phyloP scores from a whole-genome alignment of 2,113 vertebrate genomes.

The Elaphurus davidianus region DNA sequence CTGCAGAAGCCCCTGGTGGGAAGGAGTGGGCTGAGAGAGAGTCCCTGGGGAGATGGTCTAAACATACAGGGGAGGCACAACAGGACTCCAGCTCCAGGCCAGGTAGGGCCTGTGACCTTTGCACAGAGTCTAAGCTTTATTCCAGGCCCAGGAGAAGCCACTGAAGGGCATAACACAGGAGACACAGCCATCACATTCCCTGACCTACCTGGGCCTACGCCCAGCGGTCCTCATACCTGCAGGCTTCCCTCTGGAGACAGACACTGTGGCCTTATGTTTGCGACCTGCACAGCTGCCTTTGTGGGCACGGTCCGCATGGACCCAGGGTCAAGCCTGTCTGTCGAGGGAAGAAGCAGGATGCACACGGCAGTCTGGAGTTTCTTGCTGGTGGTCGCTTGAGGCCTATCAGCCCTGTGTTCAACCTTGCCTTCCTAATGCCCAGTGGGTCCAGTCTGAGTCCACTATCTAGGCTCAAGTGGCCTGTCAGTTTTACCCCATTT shows the following conservation, averaged over 20 bases:
- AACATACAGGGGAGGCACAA: fast-evolving
- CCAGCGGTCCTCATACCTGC: no score
- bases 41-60: fast-evolving
- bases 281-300: neutral
- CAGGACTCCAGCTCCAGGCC: neutral
- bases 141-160: neutral
- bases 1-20: neutral
- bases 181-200: neutral
- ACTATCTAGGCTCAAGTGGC: neutral
- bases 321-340: neutral
- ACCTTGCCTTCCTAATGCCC: neutral
- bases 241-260: neutral
- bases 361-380: fast-evolving
- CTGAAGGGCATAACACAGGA: neutral
- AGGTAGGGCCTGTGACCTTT: neutral
- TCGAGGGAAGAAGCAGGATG: neutral
- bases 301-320: no score
- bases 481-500: neutral
- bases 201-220: neutral
- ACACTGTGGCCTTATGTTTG: neutral
- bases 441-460: neutral
- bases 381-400: neutral
- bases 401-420: neutral
- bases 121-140: neutral
- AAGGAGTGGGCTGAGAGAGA: neutral